phyloP scores from a whole-genome alignment of 1,140 invertebrate genomes.

The Pseudomyrmex pallidus region DNA sequence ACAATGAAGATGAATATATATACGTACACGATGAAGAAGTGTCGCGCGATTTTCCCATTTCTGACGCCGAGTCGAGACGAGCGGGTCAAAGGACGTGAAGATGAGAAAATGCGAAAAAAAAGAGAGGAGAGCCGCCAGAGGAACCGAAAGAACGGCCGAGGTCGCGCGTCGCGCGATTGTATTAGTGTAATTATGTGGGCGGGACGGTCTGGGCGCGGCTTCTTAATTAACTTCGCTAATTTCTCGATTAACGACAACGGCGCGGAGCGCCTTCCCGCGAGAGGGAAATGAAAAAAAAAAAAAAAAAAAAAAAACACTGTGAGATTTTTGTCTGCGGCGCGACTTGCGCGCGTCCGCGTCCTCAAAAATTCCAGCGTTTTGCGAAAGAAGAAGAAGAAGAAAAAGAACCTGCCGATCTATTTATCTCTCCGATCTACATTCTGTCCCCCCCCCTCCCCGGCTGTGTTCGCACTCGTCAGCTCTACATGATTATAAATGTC shows the following conservation, averaged over 20 bases:
- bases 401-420: neutral
- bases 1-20: neutral
- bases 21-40: neutral
- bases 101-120: neutral
- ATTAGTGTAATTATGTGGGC: conserved; percentile 62
- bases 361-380: neutral
- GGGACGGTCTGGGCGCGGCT: conserved; percentile 46
- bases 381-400: neutral
- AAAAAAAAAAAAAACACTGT: neutral
- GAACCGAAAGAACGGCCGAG: neutral
- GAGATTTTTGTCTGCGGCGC: neutral
- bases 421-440: conserved; percentile 1
- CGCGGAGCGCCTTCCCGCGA: neutral
- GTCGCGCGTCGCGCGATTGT: conserved; percentile 12
- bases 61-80: neutral
- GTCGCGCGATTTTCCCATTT: neutral
- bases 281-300: neutral
- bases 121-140: neutral
- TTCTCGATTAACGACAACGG: conserved; percentile 66
- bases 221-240: conserved; percentile 73
- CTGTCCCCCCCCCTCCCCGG: neutral
- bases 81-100: neutral
- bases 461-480: conserved; percentile 3
- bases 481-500: conserved; percentile 34
- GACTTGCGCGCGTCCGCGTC: neutral